These are phyloP conservation scores for Spodoptera litura DNA, from an alignment of 1,140 invertebrate genomes.

Conservation along the genomic window DNA sequence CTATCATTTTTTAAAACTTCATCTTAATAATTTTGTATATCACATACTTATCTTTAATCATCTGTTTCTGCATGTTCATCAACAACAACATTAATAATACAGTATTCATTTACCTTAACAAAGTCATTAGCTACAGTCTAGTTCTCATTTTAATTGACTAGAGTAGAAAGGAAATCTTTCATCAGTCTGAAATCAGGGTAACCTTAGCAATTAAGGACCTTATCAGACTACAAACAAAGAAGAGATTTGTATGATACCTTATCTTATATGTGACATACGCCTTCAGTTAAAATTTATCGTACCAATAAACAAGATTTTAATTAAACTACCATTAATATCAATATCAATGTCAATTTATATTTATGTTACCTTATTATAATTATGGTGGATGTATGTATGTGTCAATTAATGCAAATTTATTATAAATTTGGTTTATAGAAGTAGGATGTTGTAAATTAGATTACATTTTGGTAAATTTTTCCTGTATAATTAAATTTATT, in stretches of 20 bases:
- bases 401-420: too few relatives aligned
- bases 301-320: slow-evolving; percentile 5
- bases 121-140: neutral
- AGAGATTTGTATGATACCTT: slow-evolving; percentile 10
- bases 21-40: too few relatives aligned
- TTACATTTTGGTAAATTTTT: too few relatives aligned
- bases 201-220: neutral
- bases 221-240: slow-evolving; percentile 25
- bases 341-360: neutral
- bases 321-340: neutral
- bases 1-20: too few relatives aligned
- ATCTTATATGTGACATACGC: slow-evolving; percentile 9
- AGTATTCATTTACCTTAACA: neutral
- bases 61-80: too few relatives aligned
- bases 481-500: too few relatives aligned
- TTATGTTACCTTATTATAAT: neutral
- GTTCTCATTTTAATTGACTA: neutral
- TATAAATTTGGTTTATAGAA: too few relatives aligned
- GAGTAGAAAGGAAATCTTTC: neutral
- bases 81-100: neutral
- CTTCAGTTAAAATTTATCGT: slow-evolving; percentile 7
- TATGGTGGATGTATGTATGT: neutral
- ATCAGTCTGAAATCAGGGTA: neutral
- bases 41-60: too few relatives aligned
- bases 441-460: too few relatives aligned